phyloP scores from a whole-genome alignment of 2,113 vertebrate genomes.

The Noturus placidus region DNA sequence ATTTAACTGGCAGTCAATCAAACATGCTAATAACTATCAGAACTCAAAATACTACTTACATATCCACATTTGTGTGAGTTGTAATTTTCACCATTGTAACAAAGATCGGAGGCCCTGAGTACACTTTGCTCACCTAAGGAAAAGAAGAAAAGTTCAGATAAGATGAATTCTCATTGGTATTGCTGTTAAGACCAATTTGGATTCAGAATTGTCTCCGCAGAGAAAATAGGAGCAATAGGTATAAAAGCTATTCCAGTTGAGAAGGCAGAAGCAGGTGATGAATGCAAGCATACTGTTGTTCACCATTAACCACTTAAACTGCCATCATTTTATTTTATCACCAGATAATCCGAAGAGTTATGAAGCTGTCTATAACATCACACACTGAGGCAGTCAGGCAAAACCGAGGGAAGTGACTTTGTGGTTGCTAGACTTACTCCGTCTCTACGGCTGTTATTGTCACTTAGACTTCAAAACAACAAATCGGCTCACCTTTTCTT shows the following conservation, averaged over 20 bases:
- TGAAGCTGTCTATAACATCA: not conserved
- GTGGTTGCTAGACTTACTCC: not conserved
- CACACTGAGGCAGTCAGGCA: not conserved
- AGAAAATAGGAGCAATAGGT: not conserved
- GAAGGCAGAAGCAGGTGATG: not conserved
- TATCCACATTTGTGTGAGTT: not conserved
- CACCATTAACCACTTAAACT: not conserved
- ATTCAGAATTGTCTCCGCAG: not conserved
- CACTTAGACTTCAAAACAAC: not conserved
- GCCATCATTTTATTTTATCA: slow-evolving; percentile 2
- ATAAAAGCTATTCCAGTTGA: not conserved
- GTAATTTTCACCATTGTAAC: not conserved
- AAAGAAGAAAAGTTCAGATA: too few relatives aligned
- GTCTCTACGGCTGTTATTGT: not conserved
- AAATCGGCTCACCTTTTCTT: slow-evolving; percentile 3
- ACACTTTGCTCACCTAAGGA: not conserved
- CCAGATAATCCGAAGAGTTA: not conserved
- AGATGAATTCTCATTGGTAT: not conserved
- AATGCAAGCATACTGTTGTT: not conserved
- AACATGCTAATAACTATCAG: too few relatives aligned
- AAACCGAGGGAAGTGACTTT: not conserved
- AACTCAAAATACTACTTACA: not conserved
- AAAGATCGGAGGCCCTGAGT: not conserved
- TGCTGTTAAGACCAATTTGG: slow-evolving; percentile 4
- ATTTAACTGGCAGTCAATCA: not conserved